These are phyloP conservation scores for Meliscaeva auricollis DNA, from an alignment of 2,888 invertebrate species.

Conservation along the genomic window DNA sequence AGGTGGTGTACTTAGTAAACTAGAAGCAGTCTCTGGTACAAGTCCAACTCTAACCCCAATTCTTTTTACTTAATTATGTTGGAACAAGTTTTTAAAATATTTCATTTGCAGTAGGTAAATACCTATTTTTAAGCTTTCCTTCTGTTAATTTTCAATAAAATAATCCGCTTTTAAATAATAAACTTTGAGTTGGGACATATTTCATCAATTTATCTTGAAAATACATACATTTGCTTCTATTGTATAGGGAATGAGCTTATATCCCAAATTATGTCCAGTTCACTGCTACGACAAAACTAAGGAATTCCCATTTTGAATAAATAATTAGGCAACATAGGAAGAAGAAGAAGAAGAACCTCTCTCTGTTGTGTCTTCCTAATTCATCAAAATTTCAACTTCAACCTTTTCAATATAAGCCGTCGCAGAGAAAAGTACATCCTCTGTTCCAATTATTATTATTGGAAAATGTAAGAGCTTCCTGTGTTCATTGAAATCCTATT, in stretches of 20 bases:
- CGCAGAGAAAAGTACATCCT: neutral
- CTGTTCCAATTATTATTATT: slow-evolving; percentile 22
- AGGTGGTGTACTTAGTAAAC: too few relatives aligned
- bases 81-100: too few relatives aligned
- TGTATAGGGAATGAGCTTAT: neutral
- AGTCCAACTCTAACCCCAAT: too few relatives aligned
- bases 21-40: too few relatives aligned
- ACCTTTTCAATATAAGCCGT: slow-evolving; percentile 28
- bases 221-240: too few relatives aligned
- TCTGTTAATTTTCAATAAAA: too few relatives aligned
- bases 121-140: too few relatives aligned
- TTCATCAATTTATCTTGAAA: neutral
- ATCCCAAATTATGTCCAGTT: slow-evolving; percentile 5
- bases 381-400: slow-evolving; percentile 14
- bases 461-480: slow-evolving; percentile 62
- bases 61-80: too few relatives aligned
- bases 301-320: slow-evolving; percentile 37
- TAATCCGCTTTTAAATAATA: slow-evolving; percentile 1
- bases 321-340: slow-evolving; percentile 44
- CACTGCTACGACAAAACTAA: neutral
- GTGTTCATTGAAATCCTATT: slow-evolving; percentile 67
- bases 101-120: too few relatives aligned
- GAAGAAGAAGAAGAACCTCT: neutral
- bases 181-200: neutral
- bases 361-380: neutral